Evolutionary conservation across 2,888 invertebrate genomes (phyloP).

Genomic region (Drosophila rubida): DNA sequence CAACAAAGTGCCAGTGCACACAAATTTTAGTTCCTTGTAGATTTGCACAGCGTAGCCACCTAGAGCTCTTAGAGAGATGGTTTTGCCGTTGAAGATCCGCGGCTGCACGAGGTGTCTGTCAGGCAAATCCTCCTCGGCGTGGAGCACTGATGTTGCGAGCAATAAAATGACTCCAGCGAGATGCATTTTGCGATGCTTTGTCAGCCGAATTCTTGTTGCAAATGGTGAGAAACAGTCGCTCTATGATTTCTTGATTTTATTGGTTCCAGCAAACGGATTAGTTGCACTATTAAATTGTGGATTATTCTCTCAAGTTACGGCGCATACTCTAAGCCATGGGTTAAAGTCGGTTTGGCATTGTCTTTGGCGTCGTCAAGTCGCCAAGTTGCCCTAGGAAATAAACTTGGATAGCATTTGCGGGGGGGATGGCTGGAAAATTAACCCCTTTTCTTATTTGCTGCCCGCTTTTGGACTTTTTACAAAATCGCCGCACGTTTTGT

Average conservation of each 20-base stretch:
- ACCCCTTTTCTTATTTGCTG: slow-evolving; percentile 43
- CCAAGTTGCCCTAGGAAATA: slow-evolving; percentile 27
- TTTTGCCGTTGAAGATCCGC: slow-evolving; percentile 31
- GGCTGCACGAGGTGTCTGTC: background rate
- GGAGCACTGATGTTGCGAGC: background rate
- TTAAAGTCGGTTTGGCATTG: background rate
- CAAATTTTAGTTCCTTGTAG: background rate
- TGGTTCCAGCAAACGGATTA: slow-evolving; percentile 15
- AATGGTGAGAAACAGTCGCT: no score
- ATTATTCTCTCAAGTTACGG: background rate
- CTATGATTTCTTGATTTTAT: background rate
- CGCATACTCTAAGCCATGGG: background rate
- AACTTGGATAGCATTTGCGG: slow-evolving; percentile 10
- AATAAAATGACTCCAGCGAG: background rate
- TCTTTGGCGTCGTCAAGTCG: slow-evolving; percentile 46
- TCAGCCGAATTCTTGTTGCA: background rate
- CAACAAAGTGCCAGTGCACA: slow-evolving; percentile 47
- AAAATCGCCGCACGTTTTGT: slow-evolving; percentile 75
- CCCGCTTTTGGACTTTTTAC: slow-evolving; percentile 60
- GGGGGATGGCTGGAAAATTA: slow-evolving; percentile 29
- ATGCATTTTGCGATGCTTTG: slow-evolving; percentile 13
- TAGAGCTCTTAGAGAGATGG: background rate
- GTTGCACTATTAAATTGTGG: background rate
- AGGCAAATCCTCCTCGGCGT: background rate
- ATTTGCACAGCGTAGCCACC: slow-evolving; percentile 46